A percentile compares a stretch with the other conserved stretches of the same genome.
These are phyloP conservation scores for Xenopus laevis DNA, from an alignment of 2,113 vertebrate species.

Conservation along the genomic window DNA sequence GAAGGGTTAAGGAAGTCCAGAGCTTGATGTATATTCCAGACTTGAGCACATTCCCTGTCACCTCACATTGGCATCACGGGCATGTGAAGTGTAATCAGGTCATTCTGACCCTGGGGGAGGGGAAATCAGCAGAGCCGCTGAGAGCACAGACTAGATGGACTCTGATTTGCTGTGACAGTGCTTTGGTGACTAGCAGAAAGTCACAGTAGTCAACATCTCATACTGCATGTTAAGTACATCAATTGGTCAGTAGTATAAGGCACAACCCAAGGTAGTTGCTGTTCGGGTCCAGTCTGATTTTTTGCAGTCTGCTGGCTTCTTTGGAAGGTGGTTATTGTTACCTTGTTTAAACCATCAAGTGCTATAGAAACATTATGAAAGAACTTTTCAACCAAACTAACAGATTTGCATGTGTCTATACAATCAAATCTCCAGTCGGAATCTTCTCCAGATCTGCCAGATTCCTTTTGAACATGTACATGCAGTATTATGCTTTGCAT, in stretches of 20 bases:
- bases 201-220: constrained; percentile 1
- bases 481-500: no score
- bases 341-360: no score
- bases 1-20: no score
- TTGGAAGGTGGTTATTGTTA: no score
- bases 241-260: background rate
- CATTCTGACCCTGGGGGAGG: background rate
- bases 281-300: background rate
- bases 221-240: background rate
- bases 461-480: no score
- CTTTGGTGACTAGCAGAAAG: background rate
- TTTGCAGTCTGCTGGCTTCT: no score
- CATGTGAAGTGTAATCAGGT: constrained; percentile 41
- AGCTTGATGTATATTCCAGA: constrained; percentile 3
- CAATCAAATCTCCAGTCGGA: no score
- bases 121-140: background rate
- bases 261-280: background rate
- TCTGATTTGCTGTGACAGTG: constrained; percentile 3
- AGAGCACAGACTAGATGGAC: background rate
- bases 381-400: no score
- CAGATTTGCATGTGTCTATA: no score
- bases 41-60: constrained; percentile 16
- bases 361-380: no score
- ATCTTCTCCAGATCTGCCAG: no score
- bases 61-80: constrained; percentile 21